These are phyloP conservation scores for Euproctis similis DNA, from an alignment of 2,888 invertebrate species.

Conservation along the genomic window DNA sequence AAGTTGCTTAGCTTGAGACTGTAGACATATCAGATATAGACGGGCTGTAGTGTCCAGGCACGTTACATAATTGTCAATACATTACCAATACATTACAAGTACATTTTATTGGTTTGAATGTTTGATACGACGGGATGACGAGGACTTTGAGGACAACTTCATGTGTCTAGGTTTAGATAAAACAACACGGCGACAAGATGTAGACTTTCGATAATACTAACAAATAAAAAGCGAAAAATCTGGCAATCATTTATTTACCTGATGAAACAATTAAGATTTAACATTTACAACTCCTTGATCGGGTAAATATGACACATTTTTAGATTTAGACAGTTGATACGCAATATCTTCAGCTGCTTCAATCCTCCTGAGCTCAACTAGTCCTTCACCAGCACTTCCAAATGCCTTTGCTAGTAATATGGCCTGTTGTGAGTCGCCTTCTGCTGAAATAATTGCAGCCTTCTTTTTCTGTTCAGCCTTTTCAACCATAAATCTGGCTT, in stretches of 20 bases:
- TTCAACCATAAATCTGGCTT: conserved; percentile 94
- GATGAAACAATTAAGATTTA: conserved; percentile 8
- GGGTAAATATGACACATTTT: conserved; percentile 93
- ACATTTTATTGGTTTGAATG: too few species aligned
- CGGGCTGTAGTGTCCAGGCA: too few species aligned
- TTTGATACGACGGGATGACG: too few species aligned
- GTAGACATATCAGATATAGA: too few species aligned
- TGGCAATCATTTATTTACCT: conserved; percentile 11
- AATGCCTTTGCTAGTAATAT: conserved; percentile 90
- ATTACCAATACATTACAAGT: too few species aligned
- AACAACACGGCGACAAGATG: too few species aligned
- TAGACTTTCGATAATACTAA: too few species aligned
- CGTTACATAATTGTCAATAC: too few species aligned
- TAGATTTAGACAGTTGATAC: conserved; percentile 88
- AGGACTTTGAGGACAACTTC: too few species aligned
- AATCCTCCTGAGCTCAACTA: conserved; percentile 93
- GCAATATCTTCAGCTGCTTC: conserved; percentile 98
- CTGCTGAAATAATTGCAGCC: conserved; percentile 88
- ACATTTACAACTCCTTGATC: conserved; percentile 81
- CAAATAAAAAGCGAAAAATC: too few species aligned
- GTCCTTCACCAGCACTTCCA: conserved; percentile 91
- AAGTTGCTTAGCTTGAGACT: too few species aligned
- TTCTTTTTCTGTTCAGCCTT: conserved; percentile 96
- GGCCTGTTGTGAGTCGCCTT: conserved; percentile 95
- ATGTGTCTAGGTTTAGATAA: too few species aligned